These are phyloP conservation scores for Acomys russatus DNA, from an alignment of 2,797 vertebrate species.

Conservation along the genomic window DNA sequence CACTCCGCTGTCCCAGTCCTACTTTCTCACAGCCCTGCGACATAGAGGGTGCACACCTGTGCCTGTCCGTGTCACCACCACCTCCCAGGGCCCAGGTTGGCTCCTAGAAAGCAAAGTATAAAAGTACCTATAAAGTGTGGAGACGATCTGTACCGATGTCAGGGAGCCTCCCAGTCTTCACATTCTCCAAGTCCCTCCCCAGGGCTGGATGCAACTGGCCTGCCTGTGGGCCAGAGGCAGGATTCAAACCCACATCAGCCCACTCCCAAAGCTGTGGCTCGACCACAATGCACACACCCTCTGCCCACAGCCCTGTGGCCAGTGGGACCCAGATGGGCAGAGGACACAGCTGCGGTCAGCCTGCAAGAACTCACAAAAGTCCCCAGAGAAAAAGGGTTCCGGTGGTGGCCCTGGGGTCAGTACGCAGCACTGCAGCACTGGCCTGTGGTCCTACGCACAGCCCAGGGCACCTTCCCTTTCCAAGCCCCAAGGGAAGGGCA, in stretches of 20 bases:
- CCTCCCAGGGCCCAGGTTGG: not conserved
- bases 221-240: no score
- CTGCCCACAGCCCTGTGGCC: not conserved
- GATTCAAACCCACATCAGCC: not conserved
- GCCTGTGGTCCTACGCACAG: not conserved
- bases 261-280: not conserved
- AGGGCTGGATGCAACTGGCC: not conserved
- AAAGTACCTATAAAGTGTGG: not conserved
- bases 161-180: not conserved
- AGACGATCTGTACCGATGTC: not conserved
- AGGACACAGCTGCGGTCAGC: not conserved
- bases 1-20: not conserved
- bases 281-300: accelerated
- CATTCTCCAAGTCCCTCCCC: not conserved
- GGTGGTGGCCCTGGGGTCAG: not conserved
- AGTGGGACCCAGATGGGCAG: not conserved
- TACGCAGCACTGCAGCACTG: no score
- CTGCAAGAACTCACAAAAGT: not conserved
- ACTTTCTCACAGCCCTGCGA: not conserved
- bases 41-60: no score
- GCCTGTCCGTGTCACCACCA: not conserved
- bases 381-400: not conserved
- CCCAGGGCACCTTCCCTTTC: not conserved
- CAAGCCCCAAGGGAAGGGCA: not conserved
- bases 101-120: not conserved